These are phyloP conservation scores for Aptenodytes patagonicus DNA, from an alignment of 2,113 vertebrate species.

Conservation along the genomic window DNA sequence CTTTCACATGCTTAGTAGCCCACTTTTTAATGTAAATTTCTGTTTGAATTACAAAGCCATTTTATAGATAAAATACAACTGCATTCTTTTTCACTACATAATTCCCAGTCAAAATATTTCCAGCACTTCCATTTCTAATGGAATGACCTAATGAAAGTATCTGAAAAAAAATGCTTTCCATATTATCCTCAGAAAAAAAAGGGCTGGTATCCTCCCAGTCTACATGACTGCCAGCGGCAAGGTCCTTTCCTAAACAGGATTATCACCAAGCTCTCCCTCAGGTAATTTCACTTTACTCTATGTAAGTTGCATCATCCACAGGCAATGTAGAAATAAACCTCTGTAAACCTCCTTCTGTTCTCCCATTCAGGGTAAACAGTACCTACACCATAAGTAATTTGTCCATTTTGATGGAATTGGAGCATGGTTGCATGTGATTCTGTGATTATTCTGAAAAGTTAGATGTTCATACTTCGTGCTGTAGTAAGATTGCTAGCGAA, in stretches of 20 bases:
- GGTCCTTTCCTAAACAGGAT: background rate
- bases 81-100: background rate
- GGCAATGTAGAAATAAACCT: background rate
- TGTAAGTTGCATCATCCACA: background rate
- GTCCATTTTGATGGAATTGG: background rate
- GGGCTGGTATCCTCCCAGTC: background rate
- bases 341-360: background rate
- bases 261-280: background rate
- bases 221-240: background rate
- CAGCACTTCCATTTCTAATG: background rate
- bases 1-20: background rate
- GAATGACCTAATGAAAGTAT: background rate
- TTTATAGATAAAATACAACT: background rate
- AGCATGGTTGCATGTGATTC: background rate
- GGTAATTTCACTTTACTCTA: background rate
- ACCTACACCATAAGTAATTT: background rate
- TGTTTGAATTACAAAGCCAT: background rate
- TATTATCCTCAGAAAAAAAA: background rate
- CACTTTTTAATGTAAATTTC: background rate
- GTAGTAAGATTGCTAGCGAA: background rate
- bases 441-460: background rate
- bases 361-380: background rate
- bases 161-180: background rate
- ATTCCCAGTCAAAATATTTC: background rate
- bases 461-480: background rate